phyloP scores from a whole-genome alignment of 2,888 invertebrate species.

The Drosophila diplacantha region DNA sequence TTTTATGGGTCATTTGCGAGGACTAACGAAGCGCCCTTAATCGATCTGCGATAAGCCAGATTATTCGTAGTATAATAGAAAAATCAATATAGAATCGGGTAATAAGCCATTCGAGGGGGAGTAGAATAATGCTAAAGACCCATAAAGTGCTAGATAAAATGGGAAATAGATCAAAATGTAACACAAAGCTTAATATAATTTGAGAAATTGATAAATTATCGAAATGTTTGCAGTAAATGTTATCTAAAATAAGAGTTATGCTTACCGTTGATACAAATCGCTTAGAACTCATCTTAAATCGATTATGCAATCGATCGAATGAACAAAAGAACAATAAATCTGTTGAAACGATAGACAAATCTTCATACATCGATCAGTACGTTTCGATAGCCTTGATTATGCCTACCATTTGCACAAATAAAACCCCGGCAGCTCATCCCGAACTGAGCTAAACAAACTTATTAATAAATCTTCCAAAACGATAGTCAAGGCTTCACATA shows the following conservation, averaged over 20 bases:
- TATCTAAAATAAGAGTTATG: neutral
- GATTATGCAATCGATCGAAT: too few species aligned
- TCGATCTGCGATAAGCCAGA: slow-evolving; percentile 1
- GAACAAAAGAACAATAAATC: neutral
- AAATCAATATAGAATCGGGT: neutral
- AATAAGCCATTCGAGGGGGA: neutral
- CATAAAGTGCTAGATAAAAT: neutral
- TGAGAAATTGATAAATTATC: neutral
- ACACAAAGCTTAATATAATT: neutral
- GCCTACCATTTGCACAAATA: neutral
- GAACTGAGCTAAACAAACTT: neutral
- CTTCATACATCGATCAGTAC: neutral
- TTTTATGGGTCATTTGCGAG: slow-evolving; percentile 16
- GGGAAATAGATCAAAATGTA: too few species aligned
- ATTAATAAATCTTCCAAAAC: neutral
- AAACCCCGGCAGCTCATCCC: neutral
- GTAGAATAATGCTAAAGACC: neutral
- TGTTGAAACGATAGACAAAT: neutral
- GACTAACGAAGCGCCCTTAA: slow-evolving; percentile 6
- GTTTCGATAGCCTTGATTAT: neutral
- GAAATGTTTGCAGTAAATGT: neutral
- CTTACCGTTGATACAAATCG: neutral
- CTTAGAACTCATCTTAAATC: neutral
- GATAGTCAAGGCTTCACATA: neutral
- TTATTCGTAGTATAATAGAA: neutral